Conservation (phyloP, 1,140 invertebrate genomes). For the Eupristina koningsbergeri region DNA sequence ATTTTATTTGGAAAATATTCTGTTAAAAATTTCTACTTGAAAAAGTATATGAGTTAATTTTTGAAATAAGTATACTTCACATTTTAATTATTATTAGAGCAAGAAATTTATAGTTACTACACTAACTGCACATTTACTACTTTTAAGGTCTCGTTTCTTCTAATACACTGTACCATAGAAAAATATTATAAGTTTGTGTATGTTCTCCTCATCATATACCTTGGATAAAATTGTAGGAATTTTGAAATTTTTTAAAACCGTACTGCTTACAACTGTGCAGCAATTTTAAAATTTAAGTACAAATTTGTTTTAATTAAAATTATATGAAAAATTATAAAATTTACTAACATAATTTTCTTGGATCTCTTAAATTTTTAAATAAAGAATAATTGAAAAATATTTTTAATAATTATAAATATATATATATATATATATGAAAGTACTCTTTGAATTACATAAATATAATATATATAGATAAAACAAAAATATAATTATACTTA, state of each 20-base stretch:
- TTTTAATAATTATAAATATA: no score
- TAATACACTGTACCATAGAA: neutral
- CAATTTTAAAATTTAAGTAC: no score
- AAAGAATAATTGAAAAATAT: no score
- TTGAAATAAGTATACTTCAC: neutral
- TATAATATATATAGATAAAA: no score
- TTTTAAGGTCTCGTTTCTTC: neutral
- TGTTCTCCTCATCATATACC: neutral
- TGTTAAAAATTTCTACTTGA: no score
- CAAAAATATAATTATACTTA: no score
- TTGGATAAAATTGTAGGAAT: constrained; percentile 2
- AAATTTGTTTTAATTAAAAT: no score
- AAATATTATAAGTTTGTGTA: neutral
- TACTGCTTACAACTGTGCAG: neutral
- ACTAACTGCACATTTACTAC: neutral
- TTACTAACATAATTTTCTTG: no score
- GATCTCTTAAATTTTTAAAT: no score
- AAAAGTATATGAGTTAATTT: neutral
- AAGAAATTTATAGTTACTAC: constrained; percentile 13
- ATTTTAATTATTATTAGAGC: constrained; percentile 26
- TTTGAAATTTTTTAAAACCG: neutral
- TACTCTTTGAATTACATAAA: no score
- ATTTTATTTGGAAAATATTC: constrained; percentile 6
- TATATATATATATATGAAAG: no score
- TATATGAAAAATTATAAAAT: no score